These are phyloP conservation scores for Sciurus carolinensis DNA, from an alignment of 2,797 vertebrate species.

Conservation along the genomic window DNA sequence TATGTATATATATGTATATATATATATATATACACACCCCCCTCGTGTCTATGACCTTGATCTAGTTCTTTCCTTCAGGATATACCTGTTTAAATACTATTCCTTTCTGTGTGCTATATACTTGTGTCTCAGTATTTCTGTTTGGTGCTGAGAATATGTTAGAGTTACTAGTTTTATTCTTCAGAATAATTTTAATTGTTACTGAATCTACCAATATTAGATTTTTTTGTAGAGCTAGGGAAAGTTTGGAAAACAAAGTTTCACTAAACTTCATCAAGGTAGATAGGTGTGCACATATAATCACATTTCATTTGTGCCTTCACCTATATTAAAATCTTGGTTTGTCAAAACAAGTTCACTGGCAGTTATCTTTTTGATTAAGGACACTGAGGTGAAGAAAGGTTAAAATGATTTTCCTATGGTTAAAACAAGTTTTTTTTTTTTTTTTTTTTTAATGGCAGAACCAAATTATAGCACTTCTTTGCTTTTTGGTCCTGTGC, in stretches of 20 bases:
- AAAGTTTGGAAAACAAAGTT: conserved; percentile 38
- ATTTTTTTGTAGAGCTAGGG: conserved; percentile 38
- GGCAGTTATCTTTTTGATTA: conserved; percentile 33
- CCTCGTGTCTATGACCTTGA: background rate
- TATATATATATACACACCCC: background rate
- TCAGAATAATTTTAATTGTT: conserved; percentile 64
- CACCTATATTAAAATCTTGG: background rate
- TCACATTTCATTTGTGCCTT: conserved; percentile 48
- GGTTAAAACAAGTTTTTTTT: background rate
- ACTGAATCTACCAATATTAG: background rate
- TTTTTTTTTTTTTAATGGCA: background rate
- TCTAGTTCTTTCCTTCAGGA: background rate
- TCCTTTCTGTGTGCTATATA: background rate
- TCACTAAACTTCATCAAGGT: background rate
- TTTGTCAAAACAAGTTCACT: conserved; percentile 34
- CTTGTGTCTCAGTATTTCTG: conserved; percentile 29
- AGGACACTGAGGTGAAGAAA: conserved; percentile 16
- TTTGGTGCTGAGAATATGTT: conserved; percentile 16
- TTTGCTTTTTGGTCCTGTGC: background rate
- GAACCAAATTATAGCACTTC: background rate
- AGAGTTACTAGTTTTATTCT: background rate
- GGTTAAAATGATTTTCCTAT: background rate
- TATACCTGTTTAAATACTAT: background rate
- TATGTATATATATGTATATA: background rate
- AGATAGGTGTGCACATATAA: background rate